Evolutionary conservation across 2,797 vertebrate genomes (phyloP), one percentile per base, ranked within the genome.

Genomic region (Pteronotus mesoamericanus): DNA sequence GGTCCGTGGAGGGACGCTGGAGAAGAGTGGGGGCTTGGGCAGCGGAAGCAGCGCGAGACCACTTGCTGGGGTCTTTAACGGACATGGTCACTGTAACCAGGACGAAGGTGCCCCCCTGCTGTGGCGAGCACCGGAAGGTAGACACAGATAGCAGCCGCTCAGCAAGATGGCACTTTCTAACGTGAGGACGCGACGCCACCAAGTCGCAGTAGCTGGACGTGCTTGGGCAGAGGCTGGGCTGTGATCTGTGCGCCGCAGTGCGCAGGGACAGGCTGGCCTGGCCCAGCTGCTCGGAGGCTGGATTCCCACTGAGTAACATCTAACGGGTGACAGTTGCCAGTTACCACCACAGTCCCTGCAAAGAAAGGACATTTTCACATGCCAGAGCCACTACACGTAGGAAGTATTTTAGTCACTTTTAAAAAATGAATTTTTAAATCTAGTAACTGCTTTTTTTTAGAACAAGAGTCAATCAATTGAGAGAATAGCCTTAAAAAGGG

Each of bases 341-440:
- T 53, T n/a, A 53, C n/a, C 26, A 34, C 22, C 44, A 22, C 5
- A 12, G 84, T 57, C 51, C 53, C 16, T n/a, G 77, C 53, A 92
- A 86, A 71, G 66, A 87, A 78, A 82, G 69, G 57, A 29, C 34
- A 15, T 85, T 88, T 89, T 71, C 29, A 24, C 11, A 37, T 34
- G 19, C 48, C n/a, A 18, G 75, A 78, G 57, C 29, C 29, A 74
- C 3, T 72, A 57, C n/a, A 46, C 48, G 24, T 22, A 2, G 44
- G 48, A 42, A 59, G 1, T 68, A 34, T 57, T 68, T 71, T 29
- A 59, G 42, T 61, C 22, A 15, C 84, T 85, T 88, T 42, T 0
- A 19, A 79, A 59, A 84, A 88, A 22, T 3, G 39, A 51, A 34
- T 39, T 71, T 96, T 82, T 53, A 77, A 88, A n/a, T 80, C 34